These are phyloP conservation scores for Aquatica leii DNA, from an alignment of 2,888 invertebrate genomes.

Conservation along the genomic window DNA sequence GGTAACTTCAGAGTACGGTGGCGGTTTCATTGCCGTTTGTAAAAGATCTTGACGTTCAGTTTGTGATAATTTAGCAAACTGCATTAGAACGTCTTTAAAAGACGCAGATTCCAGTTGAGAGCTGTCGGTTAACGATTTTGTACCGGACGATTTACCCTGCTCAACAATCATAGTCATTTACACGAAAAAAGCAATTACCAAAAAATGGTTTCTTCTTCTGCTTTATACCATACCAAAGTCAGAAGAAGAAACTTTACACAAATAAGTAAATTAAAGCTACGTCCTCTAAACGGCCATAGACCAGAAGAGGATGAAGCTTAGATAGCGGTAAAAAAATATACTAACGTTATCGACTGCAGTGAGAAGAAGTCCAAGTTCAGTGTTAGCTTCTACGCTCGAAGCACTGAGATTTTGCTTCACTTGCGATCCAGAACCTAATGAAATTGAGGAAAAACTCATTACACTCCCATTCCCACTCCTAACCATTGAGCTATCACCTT, in stretches of 20 bases:
- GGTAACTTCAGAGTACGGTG: slow-evolving; percentile 81
- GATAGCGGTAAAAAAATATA: too few relatives aligned
- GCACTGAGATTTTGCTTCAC: slow-evolving; percentile 51
- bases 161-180: background rate
- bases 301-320: background rate
- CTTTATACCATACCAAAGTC: background rate
- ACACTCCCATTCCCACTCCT: slow-evolving; percentile 53
- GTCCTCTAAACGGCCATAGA: background rate
- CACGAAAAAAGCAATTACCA: too few relatives aligned
- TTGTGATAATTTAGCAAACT: slow-evolving; percentile 73
- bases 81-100: slow-evolving; percentile 79
- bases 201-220: background rate
- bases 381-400: slow-evolving; percentile 50
- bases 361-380: slow-evolving; percentile 55
- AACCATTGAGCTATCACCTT: slow-evolving; percentile 43
- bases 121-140: slow-evolving; percentile 64
- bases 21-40: slow-evolving; percentile 60
- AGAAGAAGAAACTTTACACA: background rate
- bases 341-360: slow-evolving; percentile 56
- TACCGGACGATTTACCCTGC: slow-evolving; percentile 54
- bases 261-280: too few relatives aligned
- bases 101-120: slow-evolving; percentile 57
- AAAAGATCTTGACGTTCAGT: slow-evolving; percentile 60
- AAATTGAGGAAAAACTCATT: slow-evolving; percentile 57
- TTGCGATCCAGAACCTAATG: slow-evolving; percentile 61